phyloP scores from a whole-genome alignment of 2,797 vertebrate genomes.

The Petrocephalus sullivani region DNA sequence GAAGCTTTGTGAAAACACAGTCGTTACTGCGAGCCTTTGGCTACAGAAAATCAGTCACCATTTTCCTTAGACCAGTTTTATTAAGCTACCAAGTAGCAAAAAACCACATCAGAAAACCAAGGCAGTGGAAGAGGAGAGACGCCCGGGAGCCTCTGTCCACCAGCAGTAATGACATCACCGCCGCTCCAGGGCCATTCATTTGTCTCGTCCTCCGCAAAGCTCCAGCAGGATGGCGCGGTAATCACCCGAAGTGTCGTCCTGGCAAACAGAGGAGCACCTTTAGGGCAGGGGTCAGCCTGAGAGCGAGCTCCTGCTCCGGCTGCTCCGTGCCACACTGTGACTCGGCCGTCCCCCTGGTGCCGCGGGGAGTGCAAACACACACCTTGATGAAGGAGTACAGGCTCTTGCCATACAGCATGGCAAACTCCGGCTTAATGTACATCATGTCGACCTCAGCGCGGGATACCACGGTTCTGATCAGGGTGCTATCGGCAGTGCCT shows the following conservation, averaged over 20 bases:
- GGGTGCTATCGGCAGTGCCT: slow-evolving; percentile 82
- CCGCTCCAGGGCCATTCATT: neutral
- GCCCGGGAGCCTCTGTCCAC: neutral
- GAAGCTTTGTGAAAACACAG: neutral
- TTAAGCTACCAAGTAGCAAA: neutral
- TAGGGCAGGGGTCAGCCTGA: neutral
- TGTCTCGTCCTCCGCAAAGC: slow-evolving; percentile 17
- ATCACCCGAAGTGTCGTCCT: slow-evolving; percentile 25
- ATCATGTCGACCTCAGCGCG: slow-evolving; percentile 89
- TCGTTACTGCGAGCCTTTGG: neutral
- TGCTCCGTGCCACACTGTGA: neutral
- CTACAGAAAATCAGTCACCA: neutral
- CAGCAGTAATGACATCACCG: neutral
- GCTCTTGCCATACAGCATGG: slow-evolving; percentile 81
- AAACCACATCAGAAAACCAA: neutral
- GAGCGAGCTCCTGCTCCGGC: neutral
- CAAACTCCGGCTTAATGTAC: slow-evolving; percentile 82
- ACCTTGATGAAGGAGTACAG: slow-evolving; percentile 97
- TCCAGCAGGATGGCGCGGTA: slow-evolving; percentile 27
- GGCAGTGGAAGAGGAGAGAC: neutral
- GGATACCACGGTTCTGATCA: slow-evolving; percentile 91
- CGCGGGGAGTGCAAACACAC: slow-evolving; percentile 26
- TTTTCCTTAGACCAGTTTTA: neutral
- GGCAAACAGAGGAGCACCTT: neutral
- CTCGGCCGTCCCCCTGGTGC: neutral